These are phyloP conservation scores for Labeo calbasu DNA, from an alignment of 2,797 vertebrate genomes.

Conservation along the genomic window DNA sequence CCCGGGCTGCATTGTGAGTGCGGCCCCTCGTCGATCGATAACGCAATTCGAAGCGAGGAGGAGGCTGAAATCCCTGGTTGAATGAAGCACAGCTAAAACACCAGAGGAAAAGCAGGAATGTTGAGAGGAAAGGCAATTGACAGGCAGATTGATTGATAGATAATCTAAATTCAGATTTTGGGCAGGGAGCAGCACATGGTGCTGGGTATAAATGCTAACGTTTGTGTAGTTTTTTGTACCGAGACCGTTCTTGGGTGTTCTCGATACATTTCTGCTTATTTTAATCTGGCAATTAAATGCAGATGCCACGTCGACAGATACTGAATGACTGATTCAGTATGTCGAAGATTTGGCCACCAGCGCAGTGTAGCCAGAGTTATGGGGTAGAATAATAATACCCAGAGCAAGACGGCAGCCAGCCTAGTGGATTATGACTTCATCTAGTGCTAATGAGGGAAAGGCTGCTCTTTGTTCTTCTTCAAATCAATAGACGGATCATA, in stretches of 20 bases:
- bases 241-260: slow-evolving; percentile 19
- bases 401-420: slow-evolving; percentile 36
- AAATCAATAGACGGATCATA: slow-evolving; percentile 76
- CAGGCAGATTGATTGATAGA: slow-evolving; percentile 61
- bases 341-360: slow-evolving; percentile 21
- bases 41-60: slow-evolving; percentile 58
- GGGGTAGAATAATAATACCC: slow-evolving; percentile 17
- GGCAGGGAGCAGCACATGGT: slow-evolving; percentile 27
- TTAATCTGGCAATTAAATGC: slow-evolving; percentile 3
- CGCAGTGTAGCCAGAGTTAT: slow-evolving; percentile 16
- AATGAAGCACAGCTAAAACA: slow-evolving; percentile 54
- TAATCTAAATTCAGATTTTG: slow-evolving; percentile 59
- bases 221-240: slow-evolving; percentile 5
- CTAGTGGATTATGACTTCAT: slow-evolving; percentile 74
- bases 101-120: slow-evolving; percentile 61
- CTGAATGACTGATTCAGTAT: not conserved
- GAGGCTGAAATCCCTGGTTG: slow-evolving; percentile 56
- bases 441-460: slow-evolving; percentile 75
- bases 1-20: slow-evolving; percentile 72
- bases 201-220: slow-evolving; percentile 6
- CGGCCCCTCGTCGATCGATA: slow-evolving; percentile 72
- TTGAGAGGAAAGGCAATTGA: slow-evolving; percentile 65
- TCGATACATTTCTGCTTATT: slow-evolving; percentile 4
- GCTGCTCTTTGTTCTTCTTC: slow-evolving; percentile 66
- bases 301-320: not conserved